phyloP scores from a whole-genome alignment of 2,797 vertebrate species.

The Sebastes vulpes region DNA sequence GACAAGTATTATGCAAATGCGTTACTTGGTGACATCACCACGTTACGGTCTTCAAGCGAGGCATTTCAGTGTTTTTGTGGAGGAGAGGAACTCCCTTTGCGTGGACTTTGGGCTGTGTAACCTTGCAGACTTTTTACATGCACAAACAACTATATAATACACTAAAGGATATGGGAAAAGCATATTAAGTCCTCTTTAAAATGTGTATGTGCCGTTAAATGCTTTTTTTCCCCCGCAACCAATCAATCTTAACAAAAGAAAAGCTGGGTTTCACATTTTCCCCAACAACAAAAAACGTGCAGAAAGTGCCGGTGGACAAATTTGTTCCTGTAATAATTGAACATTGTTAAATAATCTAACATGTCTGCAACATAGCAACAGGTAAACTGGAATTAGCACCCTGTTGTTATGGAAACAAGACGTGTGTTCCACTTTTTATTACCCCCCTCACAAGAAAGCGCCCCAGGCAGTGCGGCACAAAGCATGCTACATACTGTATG shows the following conservation, averaged over 20 bases:
- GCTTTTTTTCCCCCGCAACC: neutral
- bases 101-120: no score
- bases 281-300: neutral
- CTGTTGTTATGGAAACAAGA: constrained; percentile 60
- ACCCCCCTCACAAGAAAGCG: constrained; percentile 10
- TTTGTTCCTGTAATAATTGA: constrained; percentile 24
- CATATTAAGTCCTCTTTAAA: neutral
- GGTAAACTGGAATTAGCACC: constrained; percentile 39
- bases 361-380: constrained; percentile 25
- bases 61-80: no score
- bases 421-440: constrained; percentile 20
- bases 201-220: neutral
- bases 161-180: no score
- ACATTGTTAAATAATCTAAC: constrained; percentile 29
- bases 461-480: neutral
- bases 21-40: no score
- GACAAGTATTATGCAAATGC: no score
- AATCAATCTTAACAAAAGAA: constrained; percentile 1
- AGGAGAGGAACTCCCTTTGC: no score
- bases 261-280: constrained; percentile 7
- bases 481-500: neutral
- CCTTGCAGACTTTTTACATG: no score
- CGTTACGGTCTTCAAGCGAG: no score
- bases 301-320: neutral
- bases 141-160: no score